These are phyloP conservation scores for Philantomba maxwellii DNA, from an alignment of 2,113 vertebrate genomes.

Conservation along the genomic window DNA sequence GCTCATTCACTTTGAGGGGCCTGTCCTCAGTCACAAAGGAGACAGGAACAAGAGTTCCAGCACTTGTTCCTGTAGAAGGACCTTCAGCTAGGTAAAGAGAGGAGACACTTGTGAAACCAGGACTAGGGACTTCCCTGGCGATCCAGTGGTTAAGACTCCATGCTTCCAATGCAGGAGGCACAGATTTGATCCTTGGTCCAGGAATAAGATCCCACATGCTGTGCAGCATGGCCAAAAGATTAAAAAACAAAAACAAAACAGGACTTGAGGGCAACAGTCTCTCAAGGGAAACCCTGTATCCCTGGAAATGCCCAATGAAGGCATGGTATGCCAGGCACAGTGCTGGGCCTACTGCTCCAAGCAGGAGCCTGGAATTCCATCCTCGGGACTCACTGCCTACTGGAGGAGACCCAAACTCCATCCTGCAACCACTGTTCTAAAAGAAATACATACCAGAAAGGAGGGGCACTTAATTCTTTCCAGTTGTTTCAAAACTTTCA, in stretches of 20 bases:
- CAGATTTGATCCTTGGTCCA: background rate
- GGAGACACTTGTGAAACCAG: background rate
- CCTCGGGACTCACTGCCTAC: background rate
- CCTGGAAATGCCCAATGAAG: background rate
- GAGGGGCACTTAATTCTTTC: background rate
- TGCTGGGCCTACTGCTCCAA: background rate
- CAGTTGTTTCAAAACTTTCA: background rate
- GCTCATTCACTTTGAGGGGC: background rate
- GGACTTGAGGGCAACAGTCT: background rate
- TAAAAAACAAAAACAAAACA: background rate
- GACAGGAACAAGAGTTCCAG: background rate
- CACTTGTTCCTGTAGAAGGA: background rate
- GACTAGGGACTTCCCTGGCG: background rate
- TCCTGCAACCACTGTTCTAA: background rate
- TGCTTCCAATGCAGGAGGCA: fast-evolving
- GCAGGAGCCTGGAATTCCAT: background rate
- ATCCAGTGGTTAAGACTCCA: background rate
- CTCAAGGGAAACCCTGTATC: background rate
- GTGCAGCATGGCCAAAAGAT: background rate
- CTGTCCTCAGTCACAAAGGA: background rate
- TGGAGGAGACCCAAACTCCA: background rate
- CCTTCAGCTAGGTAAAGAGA: background rate
- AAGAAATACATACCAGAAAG: background rate
- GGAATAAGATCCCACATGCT: background rate
- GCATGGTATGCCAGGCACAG: background rate